Evolutionary conservation across 2,797 vertebrate genomes (phyloP), one percentile per base, ranked within the genome.

Genomic region (Myotis myotis): DNA sequence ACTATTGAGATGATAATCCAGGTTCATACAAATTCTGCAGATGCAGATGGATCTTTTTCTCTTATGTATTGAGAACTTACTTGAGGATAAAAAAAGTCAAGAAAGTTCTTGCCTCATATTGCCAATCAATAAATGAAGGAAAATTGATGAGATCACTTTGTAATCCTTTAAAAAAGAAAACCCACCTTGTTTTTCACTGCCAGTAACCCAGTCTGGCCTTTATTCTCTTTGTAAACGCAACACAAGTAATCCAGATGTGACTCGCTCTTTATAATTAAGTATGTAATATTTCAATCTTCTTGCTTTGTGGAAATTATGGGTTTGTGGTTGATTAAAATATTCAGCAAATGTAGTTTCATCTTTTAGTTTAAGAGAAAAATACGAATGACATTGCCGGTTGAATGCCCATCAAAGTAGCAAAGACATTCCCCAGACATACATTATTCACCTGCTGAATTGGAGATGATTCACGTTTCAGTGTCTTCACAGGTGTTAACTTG

Each of bases 251-350:
- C 2, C 90, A 87, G 55, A 62, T 87, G 68, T 23, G 6, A 23
- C 47, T 74, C 4, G 17, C 22, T 87, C 12, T 87, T 72, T 75
- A 84, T 62, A 81, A 93, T 82, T 51, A 87, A 71, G 75, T 88
- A 80, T 66, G 20, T 36, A 84, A 80, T 84, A 91, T 68, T 91
- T 88, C 86, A 88, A 81, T 94, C 25, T 38, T 85, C 70, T 36
- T 90, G 36, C 49, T 74, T 89, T 89, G 33, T 70, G 62, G 41
- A 96, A 96, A 79, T 70, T 89, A 79, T 47, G 41, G 87, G 41
- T 91, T 92, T 94, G 78, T 90, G 9, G 12, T 71, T 95, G 51
- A 93, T 93, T 87, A 93, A 97, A 93, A 70, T 83, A 76, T 87
- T 96, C 79, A 96, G 44, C 41, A 79, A 88, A 23, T 25, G 15